Evolutionary conservation across 1,140 invertebrate species (phyloP), one percentile per base, ranked within the genome.

Genomic region (Leptinotarsa undecemlineata): DNA sequence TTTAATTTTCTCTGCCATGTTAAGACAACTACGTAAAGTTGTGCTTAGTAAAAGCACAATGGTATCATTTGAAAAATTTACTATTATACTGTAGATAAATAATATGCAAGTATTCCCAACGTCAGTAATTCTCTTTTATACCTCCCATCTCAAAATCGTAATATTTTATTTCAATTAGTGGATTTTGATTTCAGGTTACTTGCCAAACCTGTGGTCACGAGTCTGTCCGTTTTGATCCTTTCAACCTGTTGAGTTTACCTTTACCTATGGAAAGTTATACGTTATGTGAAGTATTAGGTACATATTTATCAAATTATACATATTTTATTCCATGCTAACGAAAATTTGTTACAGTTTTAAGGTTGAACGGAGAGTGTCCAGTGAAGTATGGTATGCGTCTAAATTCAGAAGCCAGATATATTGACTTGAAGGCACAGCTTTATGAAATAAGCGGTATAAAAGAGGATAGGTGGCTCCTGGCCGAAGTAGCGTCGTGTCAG

Each of bases 201-300:
- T 96, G 95, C 86, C 88, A 91, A 79, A 89, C 90, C 11, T 97
- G 95, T 86, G 89, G 90, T 17, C 90, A 91, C 79, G 90, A 93
- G 80, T 95, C 93, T 74, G 94, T 95, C 47, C 89, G 94, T 42
- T 97, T 96, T 86, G 95, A 96, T 87, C 92, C 95, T 3, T 96
- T 96, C 87, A 96, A 93, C 83, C 91, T 95, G 86, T 88, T 96
- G 20, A 95, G 94, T 79, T 86, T 97, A 77, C 95, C 95, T 66
- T 86, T 96, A 75, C 95, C 95, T 4, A 92, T 95, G 85, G 93
- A 95, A 84, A 91, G 90, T 81, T 92, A 88, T 78, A 88, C 91
- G 23, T 89, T 93, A 77, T 86, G 92, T 77, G 93, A 95, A 86
- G 89, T 95, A 61, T 86, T 91, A 78, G 91, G 91, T 93, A 84